Evolutionary conservation across 2,113 vertebrate species (phyloP).

Genomic region (Poecilia latipinna): DNA sequence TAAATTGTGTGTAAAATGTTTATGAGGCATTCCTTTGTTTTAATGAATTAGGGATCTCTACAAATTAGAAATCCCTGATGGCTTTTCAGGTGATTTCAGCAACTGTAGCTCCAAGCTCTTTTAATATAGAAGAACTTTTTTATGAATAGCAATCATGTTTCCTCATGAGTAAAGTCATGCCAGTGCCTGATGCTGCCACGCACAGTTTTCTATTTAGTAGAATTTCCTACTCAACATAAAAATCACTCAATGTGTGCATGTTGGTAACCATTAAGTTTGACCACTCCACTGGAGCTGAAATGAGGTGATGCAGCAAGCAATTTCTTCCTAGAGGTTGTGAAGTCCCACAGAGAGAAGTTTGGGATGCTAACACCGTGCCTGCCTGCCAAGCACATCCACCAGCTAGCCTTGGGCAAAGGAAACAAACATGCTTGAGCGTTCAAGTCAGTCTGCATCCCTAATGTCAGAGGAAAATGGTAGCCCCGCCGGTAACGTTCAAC

Average conservation of each 20-base stretch:
- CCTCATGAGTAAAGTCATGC: not conserved
- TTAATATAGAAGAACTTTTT: not conserved
- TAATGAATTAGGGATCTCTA: not conserved
- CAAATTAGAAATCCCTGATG: not conserved
- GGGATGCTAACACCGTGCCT: constrained; percentile 57
- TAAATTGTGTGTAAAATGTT: not conserved
- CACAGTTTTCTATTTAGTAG: constrained; percentile 44
- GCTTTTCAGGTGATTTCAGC: not conserved
- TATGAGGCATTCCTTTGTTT: not conserved
- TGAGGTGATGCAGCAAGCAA: constrained; percentile 55
- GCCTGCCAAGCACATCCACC: constrained; percentile 69
- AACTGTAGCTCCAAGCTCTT: not conserved
- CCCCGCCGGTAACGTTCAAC: constrained; percentile 78
- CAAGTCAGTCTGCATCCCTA: constrained; percentile 81
- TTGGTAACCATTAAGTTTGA: constrained; percentile 62
- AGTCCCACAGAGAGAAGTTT: constrained; percentile 70
- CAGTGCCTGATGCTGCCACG: not conserved
- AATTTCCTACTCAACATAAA: constrained; percentile 28
- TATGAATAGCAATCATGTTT: not conserved
- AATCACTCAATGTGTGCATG: constrained; percentile 42
- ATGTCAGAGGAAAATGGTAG: constrained; percentile 79
- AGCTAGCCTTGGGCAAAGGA: constrained; percentile 77
- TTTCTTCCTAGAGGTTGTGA: constrained; percentile 63
- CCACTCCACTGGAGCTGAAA: constrained; percentile 71
- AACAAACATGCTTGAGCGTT: constrained; percentile 66